phyloP scores from a whole-genome alignment of 2,888 invertebrate genomes.

The Argyresthia albistria region DNA sequence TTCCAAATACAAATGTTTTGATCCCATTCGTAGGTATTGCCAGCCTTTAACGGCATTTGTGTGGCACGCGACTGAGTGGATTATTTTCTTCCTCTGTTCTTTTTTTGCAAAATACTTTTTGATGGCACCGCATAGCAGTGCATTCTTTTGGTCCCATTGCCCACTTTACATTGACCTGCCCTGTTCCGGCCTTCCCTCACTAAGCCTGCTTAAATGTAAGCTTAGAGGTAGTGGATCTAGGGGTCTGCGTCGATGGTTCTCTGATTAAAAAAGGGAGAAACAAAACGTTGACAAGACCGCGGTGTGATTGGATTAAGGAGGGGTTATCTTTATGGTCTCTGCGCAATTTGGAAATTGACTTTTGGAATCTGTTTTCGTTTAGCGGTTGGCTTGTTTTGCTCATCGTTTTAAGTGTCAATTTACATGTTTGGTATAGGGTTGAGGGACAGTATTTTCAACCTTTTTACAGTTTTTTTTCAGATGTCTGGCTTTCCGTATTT shows the following conservation, averaged over 20 bases:
- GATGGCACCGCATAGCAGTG: background rate
- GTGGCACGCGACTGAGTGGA: conserved; percentile 68
- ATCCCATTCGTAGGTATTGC: conserved; percentile 48
- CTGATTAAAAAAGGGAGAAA: conserved; percentile 42
- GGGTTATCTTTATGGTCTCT: conserved; percentile 64
- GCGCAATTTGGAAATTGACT: conserved; percentile 69
- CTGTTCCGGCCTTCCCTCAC: background rate
- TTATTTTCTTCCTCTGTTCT: conserved; percentile 66
- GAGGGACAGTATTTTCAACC: background rate
- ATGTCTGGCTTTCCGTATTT: no score
- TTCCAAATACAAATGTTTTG: conserved; percentile 59
- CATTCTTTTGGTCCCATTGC: background rate
- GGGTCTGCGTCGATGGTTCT: background rate
- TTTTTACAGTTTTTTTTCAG: no score
- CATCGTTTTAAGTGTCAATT: conserved; percentile 45
- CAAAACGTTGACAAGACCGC: conserved; percentile 68
- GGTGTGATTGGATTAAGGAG: conserved; percentile 68
- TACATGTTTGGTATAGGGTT: conserved; percentile 10
- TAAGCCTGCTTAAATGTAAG: background rate
- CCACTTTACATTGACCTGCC: background rate
- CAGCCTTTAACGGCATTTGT: conserved; percentile 61
- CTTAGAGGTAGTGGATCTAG: background rate
- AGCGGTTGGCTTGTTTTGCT: conserved; percentile 47
- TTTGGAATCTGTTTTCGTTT: conserved; percentile 56
- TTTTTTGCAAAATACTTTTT: conserved; percentile 33